Conservation (phyloP, 2,113 vertebrate species). For the Astur gentilis region DNA sequence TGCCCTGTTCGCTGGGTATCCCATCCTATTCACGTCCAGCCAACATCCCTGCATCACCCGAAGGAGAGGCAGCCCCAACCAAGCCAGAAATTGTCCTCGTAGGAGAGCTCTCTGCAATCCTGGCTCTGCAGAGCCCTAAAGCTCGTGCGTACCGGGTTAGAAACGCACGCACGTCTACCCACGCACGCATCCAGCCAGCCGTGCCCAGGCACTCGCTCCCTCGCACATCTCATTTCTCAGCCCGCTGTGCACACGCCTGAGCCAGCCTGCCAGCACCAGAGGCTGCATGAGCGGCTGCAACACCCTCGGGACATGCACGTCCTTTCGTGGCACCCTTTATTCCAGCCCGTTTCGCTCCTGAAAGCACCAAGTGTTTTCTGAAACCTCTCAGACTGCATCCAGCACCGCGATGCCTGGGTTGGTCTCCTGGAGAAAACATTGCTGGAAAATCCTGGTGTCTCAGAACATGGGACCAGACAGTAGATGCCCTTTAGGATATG, state of each 20-base stretch:
- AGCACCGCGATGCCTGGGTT: accelerated
- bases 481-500: accelerated
- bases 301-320: accelerated
- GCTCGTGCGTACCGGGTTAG: accelerated
- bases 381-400: no score
- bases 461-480: background rate
- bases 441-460: background rate
- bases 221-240: background rate
- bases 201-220: background rate
- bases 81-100: background rate
- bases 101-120: background rate
- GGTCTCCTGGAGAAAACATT: background rate
- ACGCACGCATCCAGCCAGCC: background rate
- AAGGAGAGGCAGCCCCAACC: background rate
- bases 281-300: accelerated
- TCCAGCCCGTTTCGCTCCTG: background rate
- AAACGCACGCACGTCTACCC: no score
- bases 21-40: background rate
- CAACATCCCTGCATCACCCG: no score
- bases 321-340: background rate
- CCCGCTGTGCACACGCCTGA: background rate
- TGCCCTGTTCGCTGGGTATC: background rate
- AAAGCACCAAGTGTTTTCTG: background rate
- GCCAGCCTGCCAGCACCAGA: background rate
- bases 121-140: background rate